These are phyloP conservation scores for Nothocercus julius DNA, from an alignment of 2,113 vertebrate species.

Conservation along the genomic window DNA sequence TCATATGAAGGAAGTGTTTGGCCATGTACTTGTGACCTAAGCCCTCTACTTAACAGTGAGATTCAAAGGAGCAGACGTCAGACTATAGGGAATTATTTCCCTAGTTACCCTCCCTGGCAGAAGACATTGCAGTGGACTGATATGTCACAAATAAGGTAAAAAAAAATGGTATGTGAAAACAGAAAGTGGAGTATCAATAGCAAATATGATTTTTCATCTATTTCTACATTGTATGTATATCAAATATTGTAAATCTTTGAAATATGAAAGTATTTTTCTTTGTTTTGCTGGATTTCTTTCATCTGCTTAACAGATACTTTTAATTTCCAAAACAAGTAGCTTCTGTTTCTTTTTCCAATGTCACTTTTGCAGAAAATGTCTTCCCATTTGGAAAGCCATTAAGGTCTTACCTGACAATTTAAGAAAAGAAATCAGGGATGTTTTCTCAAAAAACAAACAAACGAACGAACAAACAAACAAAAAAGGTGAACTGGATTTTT, in stretches of 20 bases:
- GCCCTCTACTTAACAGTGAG: conserved; percentile 3
- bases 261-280: background rate
- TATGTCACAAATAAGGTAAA: conserved; percentile 8
- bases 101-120: background rate
- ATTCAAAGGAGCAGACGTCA: conserved; percentile 5
- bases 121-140: background rate
- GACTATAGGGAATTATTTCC: background rate
- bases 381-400: background rate
- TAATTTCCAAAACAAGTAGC: background rate
- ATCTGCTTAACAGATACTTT: background rate
- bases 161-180: conserved; percentile 19
- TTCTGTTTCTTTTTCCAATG: background rate
- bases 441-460: too few species aligned
- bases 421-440: background rate
- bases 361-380: background rate
- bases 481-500: background rate
- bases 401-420: background rate
- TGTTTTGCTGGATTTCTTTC: background rate
- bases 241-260: background rate
- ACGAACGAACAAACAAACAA: background rate
- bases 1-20: background rate
- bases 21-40: background rate
- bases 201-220: conserved; percentile 31
- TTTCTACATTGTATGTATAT: background rate
- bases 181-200: conserved; percentile 14